Conservation (phyloP, 2,888 invertebrate genomes). For the Julus scandinavius region DNA sequence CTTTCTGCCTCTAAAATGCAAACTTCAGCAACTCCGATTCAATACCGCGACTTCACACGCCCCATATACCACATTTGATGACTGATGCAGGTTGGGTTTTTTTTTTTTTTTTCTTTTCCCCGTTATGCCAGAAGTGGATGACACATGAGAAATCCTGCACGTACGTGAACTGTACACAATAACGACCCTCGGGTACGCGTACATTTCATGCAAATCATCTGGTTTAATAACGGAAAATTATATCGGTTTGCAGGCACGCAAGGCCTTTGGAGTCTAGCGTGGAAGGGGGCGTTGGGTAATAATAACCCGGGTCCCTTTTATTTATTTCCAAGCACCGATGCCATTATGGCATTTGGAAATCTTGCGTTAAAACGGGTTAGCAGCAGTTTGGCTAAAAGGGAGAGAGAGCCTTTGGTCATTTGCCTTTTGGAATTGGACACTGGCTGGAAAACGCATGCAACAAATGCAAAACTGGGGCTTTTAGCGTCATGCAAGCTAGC, state of each 20-base stretch:
- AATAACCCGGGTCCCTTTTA: neutral
- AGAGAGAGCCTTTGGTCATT: neutral
- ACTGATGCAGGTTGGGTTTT: conserved; percentile 21
- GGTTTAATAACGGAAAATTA: conserved; percentile 12
- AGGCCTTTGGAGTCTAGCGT: neutral
- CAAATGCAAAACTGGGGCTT: conserved; percentile 8
- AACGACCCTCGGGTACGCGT: neutral
- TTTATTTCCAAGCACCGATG: conserved; percentile 14
- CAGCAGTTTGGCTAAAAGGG: neutral
- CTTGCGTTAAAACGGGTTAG: neutral
- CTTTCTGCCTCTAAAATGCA: neutral
- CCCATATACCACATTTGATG: neutral
- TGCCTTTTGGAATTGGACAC: neutral
- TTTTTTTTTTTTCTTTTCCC: too few relatives aligned
- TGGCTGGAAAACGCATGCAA: neutral
- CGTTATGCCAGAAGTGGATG: conserved; percentile 10
- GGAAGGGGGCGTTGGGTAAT: neutral
- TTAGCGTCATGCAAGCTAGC: too few relatives aligned
- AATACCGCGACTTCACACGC: neutral
- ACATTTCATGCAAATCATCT: conserved; percentile 33
- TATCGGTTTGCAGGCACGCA: neutral
- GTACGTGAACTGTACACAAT: conserved; percentile 33
- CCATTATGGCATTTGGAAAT: neutral
- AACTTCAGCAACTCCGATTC: neutral
- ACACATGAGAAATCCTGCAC: conserved; percentile 33